phyloP scores from a whole-genome alignment of 2,888 invertebrate genomes.

The Drosophila atripex region DNA sequence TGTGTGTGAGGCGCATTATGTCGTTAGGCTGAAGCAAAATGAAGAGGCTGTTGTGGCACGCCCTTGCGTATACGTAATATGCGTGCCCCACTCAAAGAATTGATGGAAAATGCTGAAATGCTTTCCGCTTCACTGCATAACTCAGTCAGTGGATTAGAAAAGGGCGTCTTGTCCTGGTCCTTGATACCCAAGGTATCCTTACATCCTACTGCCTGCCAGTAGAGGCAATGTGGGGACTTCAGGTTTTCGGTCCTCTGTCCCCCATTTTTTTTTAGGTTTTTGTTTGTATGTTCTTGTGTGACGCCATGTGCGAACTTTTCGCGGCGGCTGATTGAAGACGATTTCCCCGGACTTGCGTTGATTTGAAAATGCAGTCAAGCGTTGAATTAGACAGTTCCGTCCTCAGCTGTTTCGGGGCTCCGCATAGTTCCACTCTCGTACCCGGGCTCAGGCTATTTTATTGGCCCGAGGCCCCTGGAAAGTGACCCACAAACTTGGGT shows the following conservation, averaged over 20 bases:
- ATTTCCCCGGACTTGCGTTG: constrained; percentile 75
- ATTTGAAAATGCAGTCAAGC: constrained; percentile 77
- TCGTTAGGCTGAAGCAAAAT: constrained; percentile 74
- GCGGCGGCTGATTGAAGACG: constrained; percentile 76
- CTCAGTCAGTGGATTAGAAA: constrained; percentile 79
- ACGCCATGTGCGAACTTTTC: constrained; percentile 56
- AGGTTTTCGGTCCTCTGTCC: constrained; percentile 32
- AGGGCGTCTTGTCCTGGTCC: constrained; percentile 55
- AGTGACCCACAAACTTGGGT: constrained; percentile 43
- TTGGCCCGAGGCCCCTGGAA: constrained; percentile 34
- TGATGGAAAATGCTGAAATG: constrained; percentile 80
- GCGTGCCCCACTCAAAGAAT: constrained; percentile 60
- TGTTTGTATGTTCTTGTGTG: constrained; percentile 31
- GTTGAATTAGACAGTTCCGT: constrained; percentile 72
- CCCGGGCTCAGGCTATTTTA: constrained; percentile 48
- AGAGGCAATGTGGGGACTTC: constrained; percentile 35
- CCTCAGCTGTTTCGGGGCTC: constrained; percentile 34
- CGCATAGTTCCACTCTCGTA: neutral
- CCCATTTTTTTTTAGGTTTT: neutral
- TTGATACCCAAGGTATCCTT: constrained; percentile 27
- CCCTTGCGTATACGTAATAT: constrained; percentile 74
- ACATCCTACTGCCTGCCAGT: constrained; percentile 7
- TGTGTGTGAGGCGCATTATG: constrained; percentile 50
- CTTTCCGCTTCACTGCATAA: constrained; percentile 79
- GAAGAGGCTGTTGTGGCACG: constrained; percentile 76